Base-by-base conservation (phyloP, 2,113 vertebrate genomes). In the Nipponia nippon region DNA sequence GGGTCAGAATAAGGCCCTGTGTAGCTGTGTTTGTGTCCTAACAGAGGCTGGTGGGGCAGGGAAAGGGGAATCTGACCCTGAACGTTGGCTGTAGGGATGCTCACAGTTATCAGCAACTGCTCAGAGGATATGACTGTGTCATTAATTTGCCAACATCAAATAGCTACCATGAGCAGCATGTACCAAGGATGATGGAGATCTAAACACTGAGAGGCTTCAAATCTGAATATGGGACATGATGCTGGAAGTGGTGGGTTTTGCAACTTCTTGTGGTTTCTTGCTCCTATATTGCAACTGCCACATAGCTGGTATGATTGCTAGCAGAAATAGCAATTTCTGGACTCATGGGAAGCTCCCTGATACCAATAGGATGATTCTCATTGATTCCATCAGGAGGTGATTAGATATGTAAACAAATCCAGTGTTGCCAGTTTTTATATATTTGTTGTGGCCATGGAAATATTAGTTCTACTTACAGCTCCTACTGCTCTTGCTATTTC, bases 41-140 rank as follows among this genome's bases (percentile, higher is more conserved):
- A 22, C 4, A 2, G 47, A 53, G 53, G 58, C 32, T 78, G 30
- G 29, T 30, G 23, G 34, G 34, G 16, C 67, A 73, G 63, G 44
- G 25, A 85, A 83, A 71, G 8, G 23, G 40, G 47, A 55, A 52
- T n/a, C 29, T 65, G 40, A 71, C 38, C 11, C 34, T 63, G 34
- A 34, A 5, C 2, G 0, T 3, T 30, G 18, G 2, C n/a, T 63
- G 22, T 83, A 47, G n/a, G 18, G 9, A 21, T 63, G 56, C 53
- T 67, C 46, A 29, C 13, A 26, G 23, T 76, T 90, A 67, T 27
- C 29, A 67, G 19, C 77, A 90, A 23, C 87, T 78, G 27, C 53
- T 61, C 36, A 42, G 55, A 87, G 36, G 17, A 34, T 65, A n/a
- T 38, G 40, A 61, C 30, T 7, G 7, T 19, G 25, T 49, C 40